Percentiles rank a stretch among this genome's conserved stretches.
Conservation (phyloP, 2,888 invertebrate species). For the Lepidocyrtinus sp. region DNA sequence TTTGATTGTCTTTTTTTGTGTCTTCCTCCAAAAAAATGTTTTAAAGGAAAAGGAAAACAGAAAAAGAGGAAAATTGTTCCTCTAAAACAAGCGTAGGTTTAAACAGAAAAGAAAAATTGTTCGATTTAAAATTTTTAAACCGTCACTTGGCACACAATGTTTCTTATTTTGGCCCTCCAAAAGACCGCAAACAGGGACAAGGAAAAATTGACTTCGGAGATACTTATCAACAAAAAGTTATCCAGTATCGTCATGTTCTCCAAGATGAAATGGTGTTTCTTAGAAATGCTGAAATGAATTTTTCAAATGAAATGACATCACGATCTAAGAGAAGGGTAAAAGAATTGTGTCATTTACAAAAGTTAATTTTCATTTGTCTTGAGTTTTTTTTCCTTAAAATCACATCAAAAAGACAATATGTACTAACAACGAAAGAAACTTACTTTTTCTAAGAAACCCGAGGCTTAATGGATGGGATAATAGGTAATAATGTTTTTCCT, state of each 20-base stretch:
- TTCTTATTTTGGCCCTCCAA: not conserved
- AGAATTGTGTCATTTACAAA: not conserved
- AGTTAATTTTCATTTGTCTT: too few species aligned
- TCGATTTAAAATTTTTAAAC: conserved; percentile 50
- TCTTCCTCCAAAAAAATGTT: conserved; percentile 13
- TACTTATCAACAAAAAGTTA: conserved; percentile 32
- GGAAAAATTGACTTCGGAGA: conserved; percentile 52
- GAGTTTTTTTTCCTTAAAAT: too few species aligned
- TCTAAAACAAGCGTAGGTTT: not conserved
- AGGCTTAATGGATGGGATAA: too few species aligned
- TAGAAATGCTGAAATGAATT: not conserved
- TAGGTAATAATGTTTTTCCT: conserved; percentile 3
- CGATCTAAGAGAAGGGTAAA: not conserved
- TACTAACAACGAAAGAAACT: too few species aligned
- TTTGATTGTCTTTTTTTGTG: conserved; percentile 44
- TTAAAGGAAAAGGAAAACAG: conserved; percentile 31
- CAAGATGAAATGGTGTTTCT: not conserved
- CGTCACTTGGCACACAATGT: conserved; percentile 50
- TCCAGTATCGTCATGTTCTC: not conserved
- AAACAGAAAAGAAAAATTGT: conserved; percentile 40
- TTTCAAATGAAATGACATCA: not conserved
- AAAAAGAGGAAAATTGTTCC: not conserved
- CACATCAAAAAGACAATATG: too few species aligned
- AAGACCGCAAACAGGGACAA: conserved; percentile 42
- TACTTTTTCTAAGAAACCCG: too few species aligned